These are phyloP conservation scores for Caenorhabditis wallacei DNA, from an alignment of 2,888 invertebrate genomes.

Conservation along the genomic window DNA sequence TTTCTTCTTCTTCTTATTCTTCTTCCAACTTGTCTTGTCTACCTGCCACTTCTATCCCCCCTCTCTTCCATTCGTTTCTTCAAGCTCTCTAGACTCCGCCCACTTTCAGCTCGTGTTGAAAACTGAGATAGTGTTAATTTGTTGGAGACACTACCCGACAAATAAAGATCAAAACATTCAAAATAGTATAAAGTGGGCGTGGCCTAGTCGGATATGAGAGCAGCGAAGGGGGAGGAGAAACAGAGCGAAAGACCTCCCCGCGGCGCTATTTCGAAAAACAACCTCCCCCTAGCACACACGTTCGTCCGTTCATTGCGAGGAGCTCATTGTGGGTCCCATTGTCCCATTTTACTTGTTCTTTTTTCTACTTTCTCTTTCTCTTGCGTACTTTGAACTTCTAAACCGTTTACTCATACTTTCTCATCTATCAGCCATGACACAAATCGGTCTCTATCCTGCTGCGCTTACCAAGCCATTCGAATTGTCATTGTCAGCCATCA, in stretches of 20 bases:
- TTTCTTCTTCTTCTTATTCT: slow-evolving; percentile 13
- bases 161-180: slow-evolving; percentile 70
- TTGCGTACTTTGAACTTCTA: slow-evolving; percentile 38
- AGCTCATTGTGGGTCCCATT: slow-evolving; percentile 55
- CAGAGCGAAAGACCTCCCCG: slow-evolving; percentile 67
- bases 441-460: slow-evolving; percentile 67
- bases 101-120: slow-evolving; percentile 51
- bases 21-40: slow-evolving; percentile 39
- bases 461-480: slow-evolving; percentile 67
- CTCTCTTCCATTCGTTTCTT: slow-evolving; percentile 22
- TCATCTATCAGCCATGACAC: slow-evolving; percentile 58
- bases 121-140: slow-evolving; percentile 33
- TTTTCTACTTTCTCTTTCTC: slow-evolving; percentile 17
- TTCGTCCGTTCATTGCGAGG: slow-evolving; percentile 62
- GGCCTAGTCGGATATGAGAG: slow-evolving; percentile 62
- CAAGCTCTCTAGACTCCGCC: slow-evolving; percentile 32
- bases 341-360: slow-evolving; percentile 8
- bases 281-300: slow-evolving; percentile 58
- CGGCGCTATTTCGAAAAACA: slow-evolving; percentile 66
- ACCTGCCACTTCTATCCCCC: slow-evolving; percentile 36
- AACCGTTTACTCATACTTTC: slow-evolving; percentile 23
- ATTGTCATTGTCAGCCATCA: slow-evolving; percentile 70
- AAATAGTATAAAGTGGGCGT: slow-evolving; percentile 67
- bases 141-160: slow-evolving; percentile 44
- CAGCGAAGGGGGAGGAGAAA: slow-evolving; percentile 62